Evolutionary conservation across 2,888 invertebrate species (phyloP).

Genomic region (Ectobius pallidus): DNA sequence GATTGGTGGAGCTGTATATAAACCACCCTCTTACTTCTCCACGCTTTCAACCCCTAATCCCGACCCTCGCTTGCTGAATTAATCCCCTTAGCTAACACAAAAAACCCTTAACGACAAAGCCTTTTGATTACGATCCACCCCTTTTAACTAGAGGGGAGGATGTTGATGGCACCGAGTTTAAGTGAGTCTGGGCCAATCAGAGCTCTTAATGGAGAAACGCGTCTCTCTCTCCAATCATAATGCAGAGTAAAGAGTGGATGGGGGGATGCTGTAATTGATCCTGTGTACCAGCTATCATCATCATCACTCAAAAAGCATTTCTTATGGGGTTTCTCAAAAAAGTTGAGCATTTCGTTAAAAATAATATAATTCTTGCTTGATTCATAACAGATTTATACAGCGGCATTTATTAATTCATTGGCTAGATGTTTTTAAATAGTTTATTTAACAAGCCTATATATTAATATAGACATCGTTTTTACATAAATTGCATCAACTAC

Average conservation of each 20-base stretch:
- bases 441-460: no score
- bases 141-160: constrained; percentile 27
- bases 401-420: no score
- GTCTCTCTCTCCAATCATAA: constrained; percentile 28
- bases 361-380: no score
- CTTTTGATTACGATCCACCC: constrained; percentile 31
- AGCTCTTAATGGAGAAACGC: constrained; percentile 31
- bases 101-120: constrained; percentile 31
- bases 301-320: no score
- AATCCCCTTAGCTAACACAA: constrained; percentile 37
- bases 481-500: no score
- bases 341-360: no score
- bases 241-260: constrained; percentile 5
- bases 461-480: no score
- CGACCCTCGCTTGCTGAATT: constrained; percentile 27
- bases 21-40: not conserved
- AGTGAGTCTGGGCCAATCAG: constrained; percentile 35
- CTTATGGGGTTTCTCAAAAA: no score
- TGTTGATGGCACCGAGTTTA: constrained; percentile 25
- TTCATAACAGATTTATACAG: no score
- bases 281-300: not conserved
- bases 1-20: constrained; percentile 24
- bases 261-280: not conserved
- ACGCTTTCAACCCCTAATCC: constrained; percentile 13
- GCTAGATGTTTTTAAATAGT: no score